Percentiles rank a stretch among this genome's conserved stretches.
phyloP scores from a whole-genome alignment of 2,797 vertebrate genomes.

The Coreius guichenoti region DNA sequence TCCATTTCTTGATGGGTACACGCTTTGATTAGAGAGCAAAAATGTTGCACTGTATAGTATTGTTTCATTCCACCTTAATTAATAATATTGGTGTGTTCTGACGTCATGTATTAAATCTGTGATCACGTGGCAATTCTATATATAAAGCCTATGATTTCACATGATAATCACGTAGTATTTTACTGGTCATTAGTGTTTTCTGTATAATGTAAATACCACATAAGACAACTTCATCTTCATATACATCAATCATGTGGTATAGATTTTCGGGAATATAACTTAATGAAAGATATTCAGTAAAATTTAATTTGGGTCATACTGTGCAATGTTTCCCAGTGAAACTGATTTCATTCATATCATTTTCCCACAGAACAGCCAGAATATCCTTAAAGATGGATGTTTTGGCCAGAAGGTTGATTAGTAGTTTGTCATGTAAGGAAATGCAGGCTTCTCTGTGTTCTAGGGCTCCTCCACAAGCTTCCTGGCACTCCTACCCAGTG shows the following conservation, averaged over 20 bases:
- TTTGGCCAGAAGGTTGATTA: conserved; percentile 7
- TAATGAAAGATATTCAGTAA: not conserved
- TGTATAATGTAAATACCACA: not conserved
- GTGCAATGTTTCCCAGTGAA: not conserved
- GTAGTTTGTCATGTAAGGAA: not conserved
- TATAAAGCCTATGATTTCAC: not conserved
- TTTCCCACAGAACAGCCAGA: not conserved
- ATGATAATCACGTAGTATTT: not conserved
- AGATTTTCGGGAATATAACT: not conserved
- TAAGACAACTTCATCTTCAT: not conserved
- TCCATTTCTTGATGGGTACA: not conserved
- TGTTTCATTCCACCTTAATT: not conserved
- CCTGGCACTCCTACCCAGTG: not conserved
- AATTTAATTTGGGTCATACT: not conserved
- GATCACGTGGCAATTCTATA: not conserved
- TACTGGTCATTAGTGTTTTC: not conserved
- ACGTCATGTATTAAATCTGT: not conserved
- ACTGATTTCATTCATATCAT: not conserved
- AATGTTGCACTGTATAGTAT: no score
- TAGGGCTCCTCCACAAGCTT: not conserved
- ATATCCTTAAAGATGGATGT: not conserved
- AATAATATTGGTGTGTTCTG: not conserved
- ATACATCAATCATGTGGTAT: not conserved
- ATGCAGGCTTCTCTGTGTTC: not conserved
- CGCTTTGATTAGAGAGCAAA: not conserved